Percentiles rank a stretch among this genome's conserved stretches.
Conservation (phyloP, 2,113 vertebrate species). For the Microtus richardsoni region DNA sequence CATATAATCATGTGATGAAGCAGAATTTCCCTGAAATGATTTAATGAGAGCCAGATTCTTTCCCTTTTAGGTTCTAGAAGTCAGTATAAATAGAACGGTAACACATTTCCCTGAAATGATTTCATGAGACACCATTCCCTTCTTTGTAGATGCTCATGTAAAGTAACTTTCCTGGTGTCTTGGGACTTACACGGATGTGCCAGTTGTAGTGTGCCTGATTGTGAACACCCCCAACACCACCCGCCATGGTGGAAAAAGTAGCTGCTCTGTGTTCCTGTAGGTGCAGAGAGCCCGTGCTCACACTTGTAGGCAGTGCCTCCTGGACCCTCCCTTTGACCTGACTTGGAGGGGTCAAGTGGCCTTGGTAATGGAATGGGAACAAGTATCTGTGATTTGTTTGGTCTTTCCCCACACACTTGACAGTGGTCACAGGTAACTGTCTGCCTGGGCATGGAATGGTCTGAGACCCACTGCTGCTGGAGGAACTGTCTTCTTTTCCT, state of each 20-base stretch:
- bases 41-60: not conserved
- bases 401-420: not conserved
- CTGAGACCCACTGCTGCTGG: not conserved
- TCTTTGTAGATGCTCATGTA: not conserved
- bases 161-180: not conserved
- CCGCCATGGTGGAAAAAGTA: too few relatives aligned
- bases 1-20: not conserved
- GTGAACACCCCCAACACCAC: too few relatives aligned
- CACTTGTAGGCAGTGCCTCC: not conserved
- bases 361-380: not conserved
- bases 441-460: not conserved
- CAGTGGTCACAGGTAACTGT: not conserved
- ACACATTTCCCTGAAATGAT: not conserved
- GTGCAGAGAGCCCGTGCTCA: not conserved
- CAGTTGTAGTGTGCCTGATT: not conserved
- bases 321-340: not conserved
- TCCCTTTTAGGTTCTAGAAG: not conserved
- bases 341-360: not conserved
- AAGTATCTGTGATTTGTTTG: not conserved
- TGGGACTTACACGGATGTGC: not conserved
- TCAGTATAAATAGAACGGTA: not conserved
- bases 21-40: not conserved
- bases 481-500: not conserved
- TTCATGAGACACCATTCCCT: not conserved
- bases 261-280: not conserved